Conservation (phyloP, 2,797 vertebrate species). For the Saxicola maurus region DNA sequence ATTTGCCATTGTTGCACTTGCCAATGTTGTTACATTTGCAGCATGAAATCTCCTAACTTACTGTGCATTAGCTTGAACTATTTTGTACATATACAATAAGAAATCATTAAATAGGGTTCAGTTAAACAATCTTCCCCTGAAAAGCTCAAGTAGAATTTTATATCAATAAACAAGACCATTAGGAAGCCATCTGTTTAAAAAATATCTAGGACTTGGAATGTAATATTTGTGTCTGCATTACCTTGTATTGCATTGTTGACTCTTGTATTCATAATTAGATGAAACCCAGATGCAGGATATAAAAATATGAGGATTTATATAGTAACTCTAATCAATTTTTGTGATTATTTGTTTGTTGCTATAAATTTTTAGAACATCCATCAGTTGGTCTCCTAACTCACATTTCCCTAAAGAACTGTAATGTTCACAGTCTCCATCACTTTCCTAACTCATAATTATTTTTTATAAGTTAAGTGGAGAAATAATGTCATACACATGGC, state of each 20-base stretch:
- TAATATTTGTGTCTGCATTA: neutral
- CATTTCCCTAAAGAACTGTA: neutral
- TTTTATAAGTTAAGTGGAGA: neutral
- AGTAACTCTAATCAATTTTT: neutral
- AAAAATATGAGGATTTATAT: neutral
- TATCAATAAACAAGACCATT: neutral
- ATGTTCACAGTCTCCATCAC: neutral
- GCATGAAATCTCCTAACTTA: neutral
- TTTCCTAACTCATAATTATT: neutral
- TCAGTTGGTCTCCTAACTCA: accelerated
- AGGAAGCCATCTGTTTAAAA: neutral
- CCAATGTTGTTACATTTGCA: constrained; percentile 8
- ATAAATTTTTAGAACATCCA: neutral
- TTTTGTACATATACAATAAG: neutral
- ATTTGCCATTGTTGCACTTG: neutral
- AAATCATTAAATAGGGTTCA: neutral
- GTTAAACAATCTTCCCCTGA: neutral
- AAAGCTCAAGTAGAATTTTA: neutral
- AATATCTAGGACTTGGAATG: neutral
- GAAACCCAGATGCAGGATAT: neutral
- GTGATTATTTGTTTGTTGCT: neutral
- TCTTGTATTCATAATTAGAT: neutral
- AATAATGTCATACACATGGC: neutral
- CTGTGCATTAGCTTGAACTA: neutral
- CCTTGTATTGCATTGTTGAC: neutral